Evolutionary conservation across 2,113 vertebrate species (phyloP), one percentile per base, ranked within the genome.

Genomic region (Sisor rabdophorus): DNA sequence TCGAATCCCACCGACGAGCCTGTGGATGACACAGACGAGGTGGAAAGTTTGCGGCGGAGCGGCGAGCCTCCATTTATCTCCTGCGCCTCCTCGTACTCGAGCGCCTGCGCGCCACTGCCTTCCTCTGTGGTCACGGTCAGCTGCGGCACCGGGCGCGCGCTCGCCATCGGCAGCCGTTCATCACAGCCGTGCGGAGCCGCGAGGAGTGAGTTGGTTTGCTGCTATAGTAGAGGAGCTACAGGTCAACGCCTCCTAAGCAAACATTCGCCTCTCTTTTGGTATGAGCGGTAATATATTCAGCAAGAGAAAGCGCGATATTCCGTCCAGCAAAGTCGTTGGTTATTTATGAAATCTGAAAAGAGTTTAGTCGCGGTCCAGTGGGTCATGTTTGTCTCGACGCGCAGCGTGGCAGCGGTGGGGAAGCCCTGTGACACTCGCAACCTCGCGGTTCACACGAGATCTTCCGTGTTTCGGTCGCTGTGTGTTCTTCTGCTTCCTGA

Each of bases 41-140:
- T 97, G 87, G 97, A 99, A 30, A 94, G 92, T 73, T 94, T 88
- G 76, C 97, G 94, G 52, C 93, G 89, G 84, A 92, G 89, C 67
- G 85, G 54, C 24, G 71, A 13, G 16, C 55, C 80, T 17, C 92
- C 91, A 78, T 92, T 84, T 70, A 89, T 89, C 63, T 79, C 85
- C 55, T 70, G 91, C 71, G 48, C 40, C 61, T 67, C 92, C 79
- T 91, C 89, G 89, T 92, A 84, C 53, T 83, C 86, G 86, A 92
- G 76, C 88, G 88, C 87, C 87, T 91, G 79, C 80, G 93, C 87
- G 78, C 84, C 81, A 81, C 89, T 87, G 82, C 88, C 89, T 61
- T 91, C 93, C 82, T 95, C 95, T 16, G 94, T 84, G 3, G 97
- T 98, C 86, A 98, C 93, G n/a, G 95, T 98, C 81, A 98, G 93